These are phyloP conservation scores for Rhingia campestris DNA, from an alignment of 2,888 invertebrate species.

Conservation along the genomic window DNA sequence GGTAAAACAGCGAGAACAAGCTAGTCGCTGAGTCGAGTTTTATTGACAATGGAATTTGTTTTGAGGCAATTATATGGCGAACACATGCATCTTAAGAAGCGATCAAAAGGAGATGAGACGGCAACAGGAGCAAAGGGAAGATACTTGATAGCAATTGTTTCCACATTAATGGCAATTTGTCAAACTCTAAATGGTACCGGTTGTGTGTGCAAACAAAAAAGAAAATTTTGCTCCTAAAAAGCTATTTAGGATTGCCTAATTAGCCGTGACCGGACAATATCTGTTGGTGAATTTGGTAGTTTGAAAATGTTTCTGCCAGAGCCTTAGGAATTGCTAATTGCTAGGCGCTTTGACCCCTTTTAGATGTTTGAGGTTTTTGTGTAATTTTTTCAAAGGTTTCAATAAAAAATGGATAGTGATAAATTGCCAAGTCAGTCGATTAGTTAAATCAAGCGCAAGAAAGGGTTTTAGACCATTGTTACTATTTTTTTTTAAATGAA, in stretches of 20 bases:
- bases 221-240: not conserved
- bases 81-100: conserved; percentile 39
- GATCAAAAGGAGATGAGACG: not conserved
- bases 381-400: not conserved
- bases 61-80: conserved; percentile 54
- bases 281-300: not conserved
- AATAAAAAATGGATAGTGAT: not conserved
- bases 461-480: too few species aligned
- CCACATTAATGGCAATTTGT: conserved; percentile 48
- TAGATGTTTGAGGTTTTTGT: not conserved
- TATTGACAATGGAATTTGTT: conserved; percentile 69
- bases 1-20: conserved; percentile 28
- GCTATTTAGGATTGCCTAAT: not conserved
- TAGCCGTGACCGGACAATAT: not conserved
- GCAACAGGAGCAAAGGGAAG: conserved; percentile 7
- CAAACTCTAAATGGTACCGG: conserved; percentile 2
- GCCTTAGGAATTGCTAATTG: not conserved
- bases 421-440: too few species aligned
- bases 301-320: not conserved
- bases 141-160: conserved; percentile 30
- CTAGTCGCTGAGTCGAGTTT: conserved; percentile 44
- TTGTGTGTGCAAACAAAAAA: not conserved
- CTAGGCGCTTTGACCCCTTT: not conserved
- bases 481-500: too few species aligned
- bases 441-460: too few species aligned